phyloP scores from a whole-genome alignment of 1,140 invertebrate genomes.

The Brachionus sp. region DNA sequence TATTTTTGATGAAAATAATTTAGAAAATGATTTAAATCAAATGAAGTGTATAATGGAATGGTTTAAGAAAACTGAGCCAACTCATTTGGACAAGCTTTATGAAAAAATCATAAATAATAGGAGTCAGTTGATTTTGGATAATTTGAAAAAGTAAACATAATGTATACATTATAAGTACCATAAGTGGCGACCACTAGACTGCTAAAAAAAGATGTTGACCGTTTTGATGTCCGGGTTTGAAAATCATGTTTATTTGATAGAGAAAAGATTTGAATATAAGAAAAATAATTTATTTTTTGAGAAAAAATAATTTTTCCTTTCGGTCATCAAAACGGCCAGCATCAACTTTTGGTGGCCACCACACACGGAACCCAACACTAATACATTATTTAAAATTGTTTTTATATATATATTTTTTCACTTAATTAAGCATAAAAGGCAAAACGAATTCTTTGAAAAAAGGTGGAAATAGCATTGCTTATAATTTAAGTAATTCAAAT shows the following conservation, averaged over 20 bases:
- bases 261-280: no score
- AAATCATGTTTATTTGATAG: no score
- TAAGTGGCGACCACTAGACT: no score
- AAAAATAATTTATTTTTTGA: no score
- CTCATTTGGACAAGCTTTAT: constrained; percentile 18
- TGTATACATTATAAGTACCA: no score
- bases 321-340: no score
- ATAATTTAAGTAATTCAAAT: not conserved
- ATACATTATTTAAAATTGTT: not conserved
- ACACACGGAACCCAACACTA: no score
- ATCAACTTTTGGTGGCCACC: no score
- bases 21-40: constrained; percentile 23
- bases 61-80: constrained; percentile 23
- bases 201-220: no score
- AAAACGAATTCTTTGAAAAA: not conserved
- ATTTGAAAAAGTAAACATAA: not conserved
- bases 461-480: not conserved
- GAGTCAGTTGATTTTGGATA: constrained; percentile 16
- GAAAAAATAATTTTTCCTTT: no score
- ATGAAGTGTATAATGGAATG: constrained; percentile 29
- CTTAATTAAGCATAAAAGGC: not conserved
- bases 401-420: not conserved
- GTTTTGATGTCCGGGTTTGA: no score
- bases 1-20: not conserved
- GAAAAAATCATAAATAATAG: constrained; percentile 3